These are phyloP conservation scores for Heterohyrax brucei DNA, from an alignment of 2,797 vertebrate genomes.

Conservation along the genomic window DNA sequence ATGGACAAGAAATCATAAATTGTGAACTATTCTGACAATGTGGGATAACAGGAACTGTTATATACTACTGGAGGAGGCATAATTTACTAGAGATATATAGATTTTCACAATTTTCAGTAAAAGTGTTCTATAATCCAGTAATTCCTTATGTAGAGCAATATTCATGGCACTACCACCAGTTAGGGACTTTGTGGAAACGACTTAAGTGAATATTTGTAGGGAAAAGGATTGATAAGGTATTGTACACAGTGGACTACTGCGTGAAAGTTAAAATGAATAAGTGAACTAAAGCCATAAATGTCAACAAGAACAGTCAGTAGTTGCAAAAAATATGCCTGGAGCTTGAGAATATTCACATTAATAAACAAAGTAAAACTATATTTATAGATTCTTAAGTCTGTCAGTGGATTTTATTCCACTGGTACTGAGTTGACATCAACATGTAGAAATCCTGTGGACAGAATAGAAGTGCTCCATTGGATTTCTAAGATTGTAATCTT, in stretches of 20 bases:
- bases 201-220: neutral
- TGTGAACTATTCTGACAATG: neutral
- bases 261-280: neutral
- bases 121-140: neutral
- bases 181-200: neutral
- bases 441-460: too few relatives aligned
- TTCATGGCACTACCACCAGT: neutral
- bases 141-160: neutral
- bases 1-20: neutral
- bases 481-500: too few relatives aligned
- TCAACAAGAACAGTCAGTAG: neutral
- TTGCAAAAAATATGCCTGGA: neutral
- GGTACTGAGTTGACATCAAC: too few relatives aligned
- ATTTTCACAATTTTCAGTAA: conserved; percentile 21
- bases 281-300: neutral
- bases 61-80: neutral
- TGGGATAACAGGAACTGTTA: neutral
- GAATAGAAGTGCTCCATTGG: too few relatives aligned
- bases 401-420: too few relatives aligned
- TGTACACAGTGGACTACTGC: neutral
- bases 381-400: neutral
- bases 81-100: neutral
- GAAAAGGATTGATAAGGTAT: neutral
- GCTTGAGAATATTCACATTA: neutral
- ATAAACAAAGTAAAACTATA: neutral